These are phyloP conservation scores for Drosophila sulfurigaster DNA, from an alignment of 1,140 invertebrate species.

Conservation along the genomic window DNA sequence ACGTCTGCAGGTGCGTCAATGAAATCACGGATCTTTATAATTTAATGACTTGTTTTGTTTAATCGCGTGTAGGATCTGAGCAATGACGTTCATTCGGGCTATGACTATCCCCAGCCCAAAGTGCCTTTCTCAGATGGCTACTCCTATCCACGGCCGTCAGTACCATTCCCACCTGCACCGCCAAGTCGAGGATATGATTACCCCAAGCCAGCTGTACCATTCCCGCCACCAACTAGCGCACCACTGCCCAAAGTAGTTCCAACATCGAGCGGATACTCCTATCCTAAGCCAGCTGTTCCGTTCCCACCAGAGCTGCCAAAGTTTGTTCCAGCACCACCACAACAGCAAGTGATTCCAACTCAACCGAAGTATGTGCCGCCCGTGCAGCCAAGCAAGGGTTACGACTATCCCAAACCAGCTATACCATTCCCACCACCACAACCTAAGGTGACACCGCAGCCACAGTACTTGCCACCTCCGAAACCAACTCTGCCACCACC, in stretches of 20 bases:
- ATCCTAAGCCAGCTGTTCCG: constrained; percentile 40
- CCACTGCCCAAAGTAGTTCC: constrained; percentile 24
- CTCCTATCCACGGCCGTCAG: constrained; percentile 45
- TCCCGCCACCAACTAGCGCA: constrained; percentile 27
- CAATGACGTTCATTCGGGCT: constrained; percentile 38
- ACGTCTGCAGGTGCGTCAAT: constrained; percentile 38
- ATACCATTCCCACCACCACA: constrained; percentile 58
- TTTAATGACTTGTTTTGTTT: not conserved
- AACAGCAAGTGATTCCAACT: constrained; percentile 29
- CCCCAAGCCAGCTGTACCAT: constrained; percentile 40
- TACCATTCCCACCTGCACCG: constrained; percentile 34
- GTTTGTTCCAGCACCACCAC: constrained; percentile 32
- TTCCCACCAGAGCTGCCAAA: constrained; percentile 39
- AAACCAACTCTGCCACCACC: constrained; percentile 51
- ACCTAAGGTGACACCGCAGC: constrained; percentile 36
- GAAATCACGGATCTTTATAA: not conserved
- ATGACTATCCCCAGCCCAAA: constrained; percentile 50
- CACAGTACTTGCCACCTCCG: constrained; percentile 53
- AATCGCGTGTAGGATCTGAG: constrained; percentile 23
- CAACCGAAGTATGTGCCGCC: constrained; percentile 50
- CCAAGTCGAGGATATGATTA: constrained; percentile 49
- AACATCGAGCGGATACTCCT: constrained; percentile 35
- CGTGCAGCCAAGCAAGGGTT: constrained; percentile 49
- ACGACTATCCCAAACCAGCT: constrained; percentile 67
- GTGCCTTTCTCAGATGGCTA: constrained; percentile 51